These are phyloP conservation scores for Adineta ricciae DNA, from an alignment of 2,888 invertebrate species.

Conservation along the genomic window DNA sequence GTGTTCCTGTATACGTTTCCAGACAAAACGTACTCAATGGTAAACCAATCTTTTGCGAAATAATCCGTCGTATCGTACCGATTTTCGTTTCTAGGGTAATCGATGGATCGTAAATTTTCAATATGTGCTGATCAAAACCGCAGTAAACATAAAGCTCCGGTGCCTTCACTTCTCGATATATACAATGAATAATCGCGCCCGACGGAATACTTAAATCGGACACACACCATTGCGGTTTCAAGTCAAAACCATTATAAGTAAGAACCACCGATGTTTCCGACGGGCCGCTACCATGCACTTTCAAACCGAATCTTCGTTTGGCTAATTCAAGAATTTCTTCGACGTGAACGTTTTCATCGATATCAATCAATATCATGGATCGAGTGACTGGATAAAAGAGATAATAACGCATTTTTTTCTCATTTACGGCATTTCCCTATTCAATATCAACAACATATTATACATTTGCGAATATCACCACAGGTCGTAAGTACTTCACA, in stretches of 20 bases:
- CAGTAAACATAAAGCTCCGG: constrained; percentile 37
- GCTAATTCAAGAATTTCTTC: background rate
- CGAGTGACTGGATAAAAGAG: background rate
- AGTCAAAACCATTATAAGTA: constrained; percentile 44
- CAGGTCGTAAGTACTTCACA: no score
- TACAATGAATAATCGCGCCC: constrained; percentile 43
- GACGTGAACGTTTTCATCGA: background rate
- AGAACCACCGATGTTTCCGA: constrained; percentile 38
- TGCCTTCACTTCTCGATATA: constrained; percentile 43
- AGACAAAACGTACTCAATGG: constrained; percentile 47
- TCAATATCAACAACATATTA: background rate
- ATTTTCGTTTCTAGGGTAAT: background rate
- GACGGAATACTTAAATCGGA: constrained; percentile 46
- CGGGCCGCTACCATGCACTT: background rate
- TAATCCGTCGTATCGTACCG: background rate
- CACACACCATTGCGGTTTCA: constrained; percentile 45
- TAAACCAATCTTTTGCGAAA: constrained; percentile 41
- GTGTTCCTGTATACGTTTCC: constrained; percentile 39
- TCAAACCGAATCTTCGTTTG: background rate
- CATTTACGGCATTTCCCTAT: background rate
- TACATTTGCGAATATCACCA: no score
- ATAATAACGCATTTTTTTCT: constrained; percentile 16
- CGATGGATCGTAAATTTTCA: constrained; percentile 19
- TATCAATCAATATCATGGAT: background rate
- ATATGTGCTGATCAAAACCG: background rate